Conservation (phyloP, 2,888 invertebrate species). For the Chymomyza fuscimana region DNA sequence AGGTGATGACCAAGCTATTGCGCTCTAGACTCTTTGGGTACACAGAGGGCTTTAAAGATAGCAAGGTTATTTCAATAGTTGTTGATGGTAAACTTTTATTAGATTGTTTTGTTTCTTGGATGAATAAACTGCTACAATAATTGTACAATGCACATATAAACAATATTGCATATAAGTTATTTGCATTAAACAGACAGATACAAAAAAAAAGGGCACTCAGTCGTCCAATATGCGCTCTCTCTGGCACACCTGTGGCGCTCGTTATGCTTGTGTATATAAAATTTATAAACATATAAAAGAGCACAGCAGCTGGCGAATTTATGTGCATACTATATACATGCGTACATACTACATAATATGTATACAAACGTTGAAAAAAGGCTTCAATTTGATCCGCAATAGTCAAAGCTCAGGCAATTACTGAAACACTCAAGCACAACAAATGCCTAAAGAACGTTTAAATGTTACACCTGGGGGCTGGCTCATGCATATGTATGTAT, state of each 20-base stretch:
- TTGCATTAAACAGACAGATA: not conserved
- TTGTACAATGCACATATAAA: constrained; percentile 42
- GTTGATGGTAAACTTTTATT: not conserved
- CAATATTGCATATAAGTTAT: not conserved
- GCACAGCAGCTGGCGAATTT: constrained; percentile 14
- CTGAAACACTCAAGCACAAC: too few relatives aligned
- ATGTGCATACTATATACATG: constrained; percentile 26
- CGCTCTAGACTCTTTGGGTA: too few relatives aligned
- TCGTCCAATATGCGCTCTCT: not conserved
- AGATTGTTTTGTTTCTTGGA: constrained; percentile 30
- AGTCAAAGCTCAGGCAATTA: too few relatives aligned
- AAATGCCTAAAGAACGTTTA: constrained; percentile 17
- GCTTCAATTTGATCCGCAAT: not conserved
- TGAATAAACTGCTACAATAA: constrained; percentile 61
- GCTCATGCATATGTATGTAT: not conserved
- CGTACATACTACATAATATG: too few relatives aligned
- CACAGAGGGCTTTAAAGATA: too few relatives aligned
- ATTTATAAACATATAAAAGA: constrained; percentile 60
- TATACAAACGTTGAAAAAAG: not conserved
- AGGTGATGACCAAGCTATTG: too few relatives aligned
- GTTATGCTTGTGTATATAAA: constrained; percentile 64
- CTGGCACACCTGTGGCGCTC: constrained; percentile 65
- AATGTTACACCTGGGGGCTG: constrained; percentile 48
- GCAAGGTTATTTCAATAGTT: not conserved
- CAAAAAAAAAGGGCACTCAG: constrained; percentile 9